Percentiles rank a stretch among this genome's conserved stretches.
Conservation (phyloP, 1,140 invertebrate species). For the Heliconius himera region DNA sequence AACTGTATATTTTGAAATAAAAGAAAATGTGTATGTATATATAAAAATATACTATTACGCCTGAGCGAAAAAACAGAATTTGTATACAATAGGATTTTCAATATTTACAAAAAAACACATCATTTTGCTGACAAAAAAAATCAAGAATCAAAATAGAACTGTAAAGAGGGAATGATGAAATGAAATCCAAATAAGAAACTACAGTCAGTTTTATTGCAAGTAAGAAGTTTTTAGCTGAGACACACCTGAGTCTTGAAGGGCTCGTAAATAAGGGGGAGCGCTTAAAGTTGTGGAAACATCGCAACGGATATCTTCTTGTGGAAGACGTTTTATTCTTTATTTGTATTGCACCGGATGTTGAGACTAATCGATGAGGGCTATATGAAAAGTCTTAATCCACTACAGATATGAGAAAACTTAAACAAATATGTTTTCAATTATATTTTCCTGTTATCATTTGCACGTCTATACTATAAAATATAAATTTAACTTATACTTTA, state of each 20-base stretch:
- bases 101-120: too few relatives aligned
- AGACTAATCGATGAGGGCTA: constrained; percentile 16
- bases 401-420: background rate
- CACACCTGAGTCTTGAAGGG: constrained; percentile 63
- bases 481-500: too few relatives aligned
- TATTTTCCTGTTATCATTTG: too few relatives aligned
- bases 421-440: background rate
- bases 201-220: constrained; percentile 53
- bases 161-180: constrained; percentile 32
- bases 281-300: constrained; percentile 58
- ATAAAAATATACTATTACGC: too few relatives aligned
- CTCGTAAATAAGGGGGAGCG: constrained; percentile 68
- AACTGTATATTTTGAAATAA: background rate
- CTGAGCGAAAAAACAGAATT: too few relatives aligned
- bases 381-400: background rate
- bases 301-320: constrained; percentile 34
- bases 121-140: background rate
- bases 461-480: too few relatives aligned
- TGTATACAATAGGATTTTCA: too few relatives aligned
- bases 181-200: constrained; percentile 47
- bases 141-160: constrained; percentile 9
- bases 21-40: too few relatives aligned
- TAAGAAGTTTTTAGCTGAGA: constrained; percentile 57
- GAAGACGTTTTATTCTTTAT: constrained; percentile 20
- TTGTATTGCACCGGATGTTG: constrained; percentile 17